phyloP scores from a whole-genome alignment of 2,113 vertebrate genomes.

The Pseudopodoces humilis region DNA sequence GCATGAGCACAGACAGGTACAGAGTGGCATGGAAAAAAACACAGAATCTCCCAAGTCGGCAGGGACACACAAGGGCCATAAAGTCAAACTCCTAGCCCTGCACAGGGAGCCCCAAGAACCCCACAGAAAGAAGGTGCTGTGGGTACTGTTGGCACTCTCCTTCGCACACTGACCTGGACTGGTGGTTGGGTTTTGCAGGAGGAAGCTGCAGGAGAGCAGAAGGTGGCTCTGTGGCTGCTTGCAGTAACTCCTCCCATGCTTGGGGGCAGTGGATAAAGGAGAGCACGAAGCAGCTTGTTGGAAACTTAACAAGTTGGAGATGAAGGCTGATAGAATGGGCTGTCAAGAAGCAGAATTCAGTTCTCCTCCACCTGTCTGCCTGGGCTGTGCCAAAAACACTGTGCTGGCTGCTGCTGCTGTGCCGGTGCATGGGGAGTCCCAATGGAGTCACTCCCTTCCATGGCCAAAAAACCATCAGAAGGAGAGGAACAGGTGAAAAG shows the following conservation, averaged over 20 bases:
- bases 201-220: neutral
- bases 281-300: conserved; percentile 37
- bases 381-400: neutral
- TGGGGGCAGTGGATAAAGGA: conserved; percentile 7
- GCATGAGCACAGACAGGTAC: neutral
- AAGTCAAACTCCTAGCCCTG: neutral
- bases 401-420: neutral
- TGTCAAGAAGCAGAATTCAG: neutral
- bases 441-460: neutral
- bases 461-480: neutral
- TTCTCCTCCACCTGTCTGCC: neutral
- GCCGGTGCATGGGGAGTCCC: neutral
- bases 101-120: neutral
- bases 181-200: neutral
- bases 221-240: neutral
- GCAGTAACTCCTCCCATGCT: conserved; percentile 43
- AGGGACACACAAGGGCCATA: neutral
- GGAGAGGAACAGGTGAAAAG: neutral
- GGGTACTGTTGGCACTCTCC: neutral
- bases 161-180: neutral
- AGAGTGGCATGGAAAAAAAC: neutral
- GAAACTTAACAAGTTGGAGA: neutral
- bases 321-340: neutral
- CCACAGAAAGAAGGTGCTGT: neutral
- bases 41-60: neutral